A percentile compares a stretch with the other conserved stretches of the same genome.
Conservation (phyloP, 2,113 vertebrate genomes). For the Paedocypris sp. region DNA sequence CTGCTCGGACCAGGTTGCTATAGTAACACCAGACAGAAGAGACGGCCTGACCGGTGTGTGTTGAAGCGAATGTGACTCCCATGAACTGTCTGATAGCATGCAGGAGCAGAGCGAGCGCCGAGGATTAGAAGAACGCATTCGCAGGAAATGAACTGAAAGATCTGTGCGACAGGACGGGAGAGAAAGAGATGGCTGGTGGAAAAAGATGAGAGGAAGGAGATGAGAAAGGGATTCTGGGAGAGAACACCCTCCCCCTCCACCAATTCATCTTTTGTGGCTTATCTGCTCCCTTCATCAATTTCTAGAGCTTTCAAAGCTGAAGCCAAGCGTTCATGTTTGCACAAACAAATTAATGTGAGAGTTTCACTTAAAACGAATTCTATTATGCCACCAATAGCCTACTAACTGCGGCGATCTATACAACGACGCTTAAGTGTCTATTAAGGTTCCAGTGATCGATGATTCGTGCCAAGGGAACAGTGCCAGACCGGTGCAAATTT, state of each 20-base stretch:
- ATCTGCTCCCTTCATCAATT: neutral
- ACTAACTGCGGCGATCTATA: too few relatives aligned
- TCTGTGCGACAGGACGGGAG: neutral
- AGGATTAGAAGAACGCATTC: conserved; percentile 38
- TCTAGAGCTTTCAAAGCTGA: neutral
- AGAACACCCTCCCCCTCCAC: neutral
- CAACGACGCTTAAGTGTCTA: too few relatives aligned
- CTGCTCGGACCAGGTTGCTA: conserved; percentile 23
- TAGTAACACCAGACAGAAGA: conserved; percentile 29
- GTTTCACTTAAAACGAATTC: too few relatives aligned
- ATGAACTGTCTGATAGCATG: conserved; percentile 24
- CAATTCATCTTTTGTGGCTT: conserved; percentile 12
- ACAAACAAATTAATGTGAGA: neutral
- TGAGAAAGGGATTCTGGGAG: conserved; percentile 11
- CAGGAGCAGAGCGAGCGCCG: neutral
- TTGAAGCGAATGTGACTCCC: conserved; percentile 25
- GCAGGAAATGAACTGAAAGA: conserved; percentile 33
- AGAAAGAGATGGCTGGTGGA: conserved; percentile 5
- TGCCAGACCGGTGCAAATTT: too few relatives aligned
- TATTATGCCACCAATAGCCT: too few relatives aligned
- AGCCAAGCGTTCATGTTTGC: neutral
- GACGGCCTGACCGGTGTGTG: conserved; percentile 20
- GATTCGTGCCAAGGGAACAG: too few relatives aligned
- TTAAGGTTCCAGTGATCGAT: too few relatives aligned
- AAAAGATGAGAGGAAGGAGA: neutral